A percentile compares a stretch with the other conserved stretches of the same genome.
Evolutionary conservation across 2,113 vertebrate species (phyloP).

Genomic region (Antennarius striatus): DNA sequence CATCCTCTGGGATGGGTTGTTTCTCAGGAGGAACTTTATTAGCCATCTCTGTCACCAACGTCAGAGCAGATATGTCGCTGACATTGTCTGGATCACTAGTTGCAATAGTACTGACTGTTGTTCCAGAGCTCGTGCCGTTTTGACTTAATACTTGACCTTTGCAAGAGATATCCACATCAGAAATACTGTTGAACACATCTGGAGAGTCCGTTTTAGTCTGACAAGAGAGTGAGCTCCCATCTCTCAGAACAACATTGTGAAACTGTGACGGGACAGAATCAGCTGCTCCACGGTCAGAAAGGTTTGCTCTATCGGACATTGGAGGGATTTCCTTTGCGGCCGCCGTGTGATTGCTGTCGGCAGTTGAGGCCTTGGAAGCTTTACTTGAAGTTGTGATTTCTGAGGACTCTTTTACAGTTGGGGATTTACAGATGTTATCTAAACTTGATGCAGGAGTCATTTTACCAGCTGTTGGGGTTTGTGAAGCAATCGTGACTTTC

Average conservation of each 20-base stretch:
- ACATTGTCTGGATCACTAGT: neutral
- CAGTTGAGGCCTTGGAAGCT: neutral
- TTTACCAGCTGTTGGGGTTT: slow-evolving; percentile 8
- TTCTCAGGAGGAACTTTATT: slow-evolving; percentile 28
- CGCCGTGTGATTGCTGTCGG: neutral
- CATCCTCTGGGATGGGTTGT: neutral
- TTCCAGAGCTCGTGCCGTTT: neutral
- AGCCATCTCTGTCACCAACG: slow-evolving; percentile 47
- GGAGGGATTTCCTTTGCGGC: neutral
- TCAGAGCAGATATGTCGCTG: slow-evolving; percentile 37
- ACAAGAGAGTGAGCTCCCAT: neutral
- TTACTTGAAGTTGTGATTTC: slow-evolving; percentile 10
- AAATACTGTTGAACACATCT: neutral
- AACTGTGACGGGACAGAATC: neutral
- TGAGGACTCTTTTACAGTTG: slow-evolving; percentile 1
- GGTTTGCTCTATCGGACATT: neutral
- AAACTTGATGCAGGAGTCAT: slow-evolving; percentile 14
- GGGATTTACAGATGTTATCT: slow-evolving; percentile 24
- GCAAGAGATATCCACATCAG: neutral
- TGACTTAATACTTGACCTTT: slow-evolving; percentile 1
- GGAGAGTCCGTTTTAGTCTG: neutral
- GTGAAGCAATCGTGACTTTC: slow-evolving; percentile 61
- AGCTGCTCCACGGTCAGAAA: slow-evolving; percentile 1
- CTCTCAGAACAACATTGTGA: slow-evolving; percentile 8
- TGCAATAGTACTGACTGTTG: neutral